Evolutionary conservation across 2,797 vertebrate species (phyloP).

Genomic region (Xiphorhynchus erythropygius): DNA sequence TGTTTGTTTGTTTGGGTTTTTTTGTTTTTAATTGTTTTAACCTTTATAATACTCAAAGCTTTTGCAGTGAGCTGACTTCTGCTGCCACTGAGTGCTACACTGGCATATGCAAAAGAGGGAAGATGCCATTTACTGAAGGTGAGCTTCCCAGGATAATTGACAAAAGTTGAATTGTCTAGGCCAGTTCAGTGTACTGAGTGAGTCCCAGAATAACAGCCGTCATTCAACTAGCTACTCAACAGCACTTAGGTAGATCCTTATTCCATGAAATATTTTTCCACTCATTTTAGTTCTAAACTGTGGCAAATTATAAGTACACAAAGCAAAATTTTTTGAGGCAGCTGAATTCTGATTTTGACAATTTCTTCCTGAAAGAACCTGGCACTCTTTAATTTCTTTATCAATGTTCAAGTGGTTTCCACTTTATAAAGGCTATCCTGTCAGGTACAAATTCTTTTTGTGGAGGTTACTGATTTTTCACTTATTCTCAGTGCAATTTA

Average conservation of each 20-base stretch:
- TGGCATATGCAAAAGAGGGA: neutral
- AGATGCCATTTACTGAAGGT: neutral
- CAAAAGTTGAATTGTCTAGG: neutral
- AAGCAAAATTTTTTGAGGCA: neutral
- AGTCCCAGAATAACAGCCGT: neutral
- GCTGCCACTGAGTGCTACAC: neutral
- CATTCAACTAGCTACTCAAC: neutral
- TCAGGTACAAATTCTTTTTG: neutral
- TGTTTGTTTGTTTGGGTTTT: too few relatives aligned
- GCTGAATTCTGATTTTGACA: neutral
- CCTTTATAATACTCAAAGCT: neutral
- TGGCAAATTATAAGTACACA: neutral
- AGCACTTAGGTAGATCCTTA: neutral
- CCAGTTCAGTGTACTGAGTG: neutral
- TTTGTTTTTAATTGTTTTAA: neutral
- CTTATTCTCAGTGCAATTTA: neutral
- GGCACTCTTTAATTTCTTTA: neutral
- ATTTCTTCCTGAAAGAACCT: neutral
- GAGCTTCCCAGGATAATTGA: neutral
- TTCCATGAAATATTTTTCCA: neutral
- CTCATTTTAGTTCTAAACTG: neutral
- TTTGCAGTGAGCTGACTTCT: neutral
- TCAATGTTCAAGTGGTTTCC: neutral
- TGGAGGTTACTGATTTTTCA: neutral
- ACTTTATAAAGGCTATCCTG: neutral